phyloP scores from a whole-genome alignment of 2,113 vertebrate species.

The Dipodomys spectabilis region DNA sequence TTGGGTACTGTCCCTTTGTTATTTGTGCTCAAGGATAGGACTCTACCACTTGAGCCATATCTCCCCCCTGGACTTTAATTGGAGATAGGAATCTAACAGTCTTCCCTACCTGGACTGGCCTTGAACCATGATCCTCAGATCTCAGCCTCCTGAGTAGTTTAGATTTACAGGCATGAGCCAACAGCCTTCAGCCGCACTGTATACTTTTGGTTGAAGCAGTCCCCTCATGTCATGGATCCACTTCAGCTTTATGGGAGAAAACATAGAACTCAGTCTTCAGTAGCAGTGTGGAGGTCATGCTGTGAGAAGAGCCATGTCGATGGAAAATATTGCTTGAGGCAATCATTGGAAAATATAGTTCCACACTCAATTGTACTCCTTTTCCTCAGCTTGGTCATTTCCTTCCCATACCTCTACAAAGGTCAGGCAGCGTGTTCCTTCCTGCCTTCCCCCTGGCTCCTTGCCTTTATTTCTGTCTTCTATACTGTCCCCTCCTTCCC shows the following conservation, averaged over 20 bases:
- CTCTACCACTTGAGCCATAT: too few species aligned
- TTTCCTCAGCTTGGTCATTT: constrained; percentile 27
- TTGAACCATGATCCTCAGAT: too few species aligned
- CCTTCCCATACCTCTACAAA: background rate
- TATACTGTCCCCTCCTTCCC: background rate
- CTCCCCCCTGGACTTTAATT: too few species aligned
- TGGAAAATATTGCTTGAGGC: background rate
- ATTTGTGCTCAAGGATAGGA: too few species aligned
- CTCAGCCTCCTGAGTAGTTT: background rate
- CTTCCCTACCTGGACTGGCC: too few species aligned
- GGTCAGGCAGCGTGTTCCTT: too few species aligned
- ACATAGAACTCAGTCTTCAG: background rate
- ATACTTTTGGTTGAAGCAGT: background rate
- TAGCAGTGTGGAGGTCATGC: background rate
- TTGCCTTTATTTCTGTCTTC: too few species aligned
- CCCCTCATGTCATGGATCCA: background rate
- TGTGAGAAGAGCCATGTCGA: background rate
- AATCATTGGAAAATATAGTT: background rate
- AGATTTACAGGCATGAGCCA: background rate
- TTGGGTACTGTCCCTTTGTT: too few species aligned
- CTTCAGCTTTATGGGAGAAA: background rate
- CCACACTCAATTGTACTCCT: background rate
- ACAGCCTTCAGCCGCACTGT: background rate
- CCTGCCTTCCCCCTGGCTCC: too few species aligned
- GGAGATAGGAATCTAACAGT: too few species aligned